These are phyloP conservation scores for Perca schrenkii DNA, from an alignment of 2,113 vertebrate genomes.

Conservation along the genomic window DNA sequence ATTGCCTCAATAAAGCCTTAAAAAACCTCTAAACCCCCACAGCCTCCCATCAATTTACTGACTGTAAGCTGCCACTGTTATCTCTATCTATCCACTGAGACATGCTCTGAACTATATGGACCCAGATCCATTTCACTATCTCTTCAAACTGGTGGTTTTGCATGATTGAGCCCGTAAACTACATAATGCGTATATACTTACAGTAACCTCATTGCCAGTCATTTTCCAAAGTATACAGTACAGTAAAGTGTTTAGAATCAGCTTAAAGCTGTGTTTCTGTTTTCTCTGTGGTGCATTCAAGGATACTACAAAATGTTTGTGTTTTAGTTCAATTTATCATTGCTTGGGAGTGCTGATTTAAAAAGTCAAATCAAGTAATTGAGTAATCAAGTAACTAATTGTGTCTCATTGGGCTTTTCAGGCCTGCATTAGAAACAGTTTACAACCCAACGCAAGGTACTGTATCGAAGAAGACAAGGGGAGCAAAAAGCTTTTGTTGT, in stretches of 20 bases:
- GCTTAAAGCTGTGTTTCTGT: background rate
- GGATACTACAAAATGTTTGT: background rate
- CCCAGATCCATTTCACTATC: constrained; percentile 11
- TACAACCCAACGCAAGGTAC: no score
- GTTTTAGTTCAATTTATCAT: background rate
- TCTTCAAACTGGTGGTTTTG: constrained; percentile 20
- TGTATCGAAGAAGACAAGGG: background rate
- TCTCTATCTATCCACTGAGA: constrained; percentile 66
- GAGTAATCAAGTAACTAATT: background rate
- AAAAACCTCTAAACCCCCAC: constrained; percentile 64
- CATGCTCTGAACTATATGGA: constrained; percentile 52
- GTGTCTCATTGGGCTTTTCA: background rate
- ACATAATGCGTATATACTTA: background rate
- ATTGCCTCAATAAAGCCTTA: constrained; percentile 64
- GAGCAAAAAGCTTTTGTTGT: background rate
- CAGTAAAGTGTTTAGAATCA: background rate
- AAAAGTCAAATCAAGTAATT: background rate
- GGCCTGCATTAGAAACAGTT: background rate
- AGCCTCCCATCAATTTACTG: constrained; percentile 55
- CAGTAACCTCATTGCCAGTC: background rate
- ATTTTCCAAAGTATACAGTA: background rate
- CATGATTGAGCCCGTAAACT: background rate
- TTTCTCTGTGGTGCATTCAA: background rate
- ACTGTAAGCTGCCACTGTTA: constrained; percentile 64
- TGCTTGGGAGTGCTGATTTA: background rate